phyloP scores from a whole-genome alignment of 2,888 invertebrate genomes.

The Acronicta leporina region DNA sequence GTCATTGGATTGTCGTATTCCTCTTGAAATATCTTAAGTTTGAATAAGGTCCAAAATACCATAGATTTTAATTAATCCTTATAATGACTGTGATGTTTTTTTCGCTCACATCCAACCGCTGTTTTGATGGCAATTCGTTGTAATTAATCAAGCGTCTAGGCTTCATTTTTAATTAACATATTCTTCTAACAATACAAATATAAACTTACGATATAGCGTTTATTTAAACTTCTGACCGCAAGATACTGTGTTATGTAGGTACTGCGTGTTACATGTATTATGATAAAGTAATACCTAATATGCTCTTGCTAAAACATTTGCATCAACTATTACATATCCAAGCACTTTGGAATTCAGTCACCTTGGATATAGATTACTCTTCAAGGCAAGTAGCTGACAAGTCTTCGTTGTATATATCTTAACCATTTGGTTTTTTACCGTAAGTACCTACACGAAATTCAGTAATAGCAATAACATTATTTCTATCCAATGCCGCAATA shows the following conservation, averaged over 20 bases:
- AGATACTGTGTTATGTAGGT: slow-evolving; percentile 23
- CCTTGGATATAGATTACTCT: slow-evolving; percentile 37
- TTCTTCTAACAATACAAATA: slow-evolving; percentile 28
- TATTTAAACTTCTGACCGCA: slow-evolving; percentile 44
- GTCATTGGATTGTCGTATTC: neutral
- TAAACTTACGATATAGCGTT: slow-evolving; percentile 34
- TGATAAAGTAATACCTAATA: slow-evolving; percentile 46
- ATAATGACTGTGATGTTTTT: slow-evolving; percentile 13
- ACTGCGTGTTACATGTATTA: slow-evolving; percentile 15
- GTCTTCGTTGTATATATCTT: slow-evolving; percentile 12
- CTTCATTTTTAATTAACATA: slow-evolving; percentile 37
- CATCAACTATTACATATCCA: slow-evolving; percentile 44
- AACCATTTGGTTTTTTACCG: slow-evolving; percentile 1
- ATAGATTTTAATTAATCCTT: slow-evolving; percentile 20
- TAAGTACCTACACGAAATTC: neutral
- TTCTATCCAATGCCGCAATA: neutral
- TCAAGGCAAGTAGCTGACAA: slow-evolving; percentile 25
- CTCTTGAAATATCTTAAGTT: slow-evolving; percentile 6
- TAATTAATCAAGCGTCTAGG: slow-evolving; percentile 50
- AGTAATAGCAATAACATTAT: neutral
- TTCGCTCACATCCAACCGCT: slow-evolving; percentile 23
- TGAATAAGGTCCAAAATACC: slow-evolving; percentile 4
- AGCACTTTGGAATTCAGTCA: slow-evolving; percentile 19
- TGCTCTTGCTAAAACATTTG: slow-evolving; percentile 38
- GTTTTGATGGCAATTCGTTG: slow-evolving; percentile 43